phyloP scores from a whole-genome alignment of 1,140 invertebrate genomes.

The Diprion similis region DNA sequence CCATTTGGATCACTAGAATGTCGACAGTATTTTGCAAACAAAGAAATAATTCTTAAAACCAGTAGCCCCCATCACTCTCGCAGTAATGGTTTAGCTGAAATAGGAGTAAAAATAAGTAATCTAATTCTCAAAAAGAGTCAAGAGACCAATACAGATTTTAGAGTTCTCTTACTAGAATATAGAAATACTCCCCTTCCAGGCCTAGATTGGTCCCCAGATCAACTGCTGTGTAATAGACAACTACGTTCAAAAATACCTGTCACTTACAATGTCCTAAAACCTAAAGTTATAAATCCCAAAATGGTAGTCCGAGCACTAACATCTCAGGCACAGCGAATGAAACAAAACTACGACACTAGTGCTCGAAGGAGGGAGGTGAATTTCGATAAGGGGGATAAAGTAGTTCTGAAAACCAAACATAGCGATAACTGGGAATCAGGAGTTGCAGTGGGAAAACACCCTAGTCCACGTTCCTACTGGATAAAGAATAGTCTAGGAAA shows the following conservation, averaged over 20 bases:
- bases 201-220: neutral
- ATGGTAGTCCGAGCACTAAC: neutral
- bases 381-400: neutral
- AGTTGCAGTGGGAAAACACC: too few species aligned
- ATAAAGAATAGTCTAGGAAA: too few species aligned
- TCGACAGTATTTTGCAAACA: constrained; percentile 30
- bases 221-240: neutral
- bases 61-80: constrained; percentile 38
- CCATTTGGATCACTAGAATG: constrained; percentile 34
- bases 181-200: neutral
- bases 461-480: too few species aligned
- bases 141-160: neutral
- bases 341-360: constrained; percentile 7
- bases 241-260: constrained; percentile 15
- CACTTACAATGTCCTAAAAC: neutral
- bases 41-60: constrained; percentile 37
- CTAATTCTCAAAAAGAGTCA: neutral
- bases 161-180: neutral
- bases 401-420: neutral
- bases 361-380: neutral
- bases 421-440: neutral
- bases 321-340: neutral
- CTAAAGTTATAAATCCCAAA: constrained; percentile 4
- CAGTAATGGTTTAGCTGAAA: constrained; percentile 38
- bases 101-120: constrained; percentile 23